A percentile compares a stretch with the other conserved stretches of the same genome.
phyloP scores from a whole-genome alignment of 1,140 invertebrate genomes.

The Vanessa atalanta region DNA sequence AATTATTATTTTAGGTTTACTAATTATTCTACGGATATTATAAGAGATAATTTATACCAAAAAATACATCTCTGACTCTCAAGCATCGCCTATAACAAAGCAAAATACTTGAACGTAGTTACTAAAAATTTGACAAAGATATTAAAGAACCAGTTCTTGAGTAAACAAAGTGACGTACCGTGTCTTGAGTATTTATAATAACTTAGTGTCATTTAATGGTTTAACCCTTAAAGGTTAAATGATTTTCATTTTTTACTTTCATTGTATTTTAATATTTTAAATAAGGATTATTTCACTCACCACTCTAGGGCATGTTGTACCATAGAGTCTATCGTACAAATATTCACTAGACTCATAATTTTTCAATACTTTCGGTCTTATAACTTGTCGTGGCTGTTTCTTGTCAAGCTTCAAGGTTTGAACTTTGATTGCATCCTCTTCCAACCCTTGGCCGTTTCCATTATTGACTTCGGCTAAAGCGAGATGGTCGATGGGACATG shows the following conservation, averaged over 20 bases:
- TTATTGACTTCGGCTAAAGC: slow-evolving; percentile 29
- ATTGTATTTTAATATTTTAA: not conserved
- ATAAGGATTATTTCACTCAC: slow-evolving; percentile 47
- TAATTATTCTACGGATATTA: no score
- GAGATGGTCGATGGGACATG: slow-evolving; percentile 60
- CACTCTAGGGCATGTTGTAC: slow-evolving; percentile 61
- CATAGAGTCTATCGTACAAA: slow-evolving; percentile 70
- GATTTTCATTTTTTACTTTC: not conserved
- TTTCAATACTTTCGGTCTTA: slow-evolving; percentile 67
- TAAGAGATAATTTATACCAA: no score
- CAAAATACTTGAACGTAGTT: not conserved
- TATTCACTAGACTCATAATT: slow-evolving; percentile 63
- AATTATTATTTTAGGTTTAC: no score
- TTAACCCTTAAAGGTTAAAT: not conserved
- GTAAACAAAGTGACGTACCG: slow-evolving; percentile 18
- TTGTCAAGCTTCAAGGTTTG: slow-evolving; percentile 50
- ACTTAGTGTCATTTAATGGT: not conserved
- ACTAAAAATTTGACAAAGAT: not conserved
- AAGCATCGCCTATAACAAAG: not conserved
- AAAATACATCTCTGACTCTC: not conserved
- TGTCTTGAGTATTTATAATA: not conserved
- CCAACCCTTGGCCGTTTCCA: not conserved
- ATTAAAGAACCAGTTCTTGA: slow-evolving; percentile 17
- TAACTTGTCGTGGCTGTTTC: slow-evolving; percentile 54
- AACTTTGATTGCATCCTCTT: slow-evolving; percentile 26